These are phyloP conservation scores for Cossypha niveicapilla DNA, from an alignment of 2,797 vertebrate species.

Conservation along the genomic window DNA sequence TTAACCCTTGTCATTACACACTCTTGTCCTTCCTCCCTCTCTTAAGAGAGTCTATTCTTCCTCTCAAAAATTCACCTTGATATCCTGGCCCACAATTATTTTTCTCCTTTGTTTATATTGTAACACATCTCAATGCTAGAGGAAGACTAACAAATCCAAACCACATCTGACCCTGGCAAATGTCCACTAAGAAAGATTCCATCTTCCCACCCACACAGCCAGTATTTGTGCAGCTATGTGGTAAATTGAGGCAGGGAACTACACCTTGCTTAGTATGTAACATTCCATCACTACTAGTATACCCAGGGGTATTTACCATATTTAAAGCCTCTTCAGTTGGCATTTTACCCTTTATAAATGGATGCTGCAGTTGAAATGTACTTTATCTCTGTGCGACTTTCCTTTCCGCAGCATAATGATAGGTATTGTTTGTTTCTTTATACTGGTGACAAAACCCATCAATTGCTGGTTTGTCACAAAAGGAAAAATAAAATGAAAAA, in stretches of 20 bases:
- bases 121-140: neutral
- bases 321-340: neutral
- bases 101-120: neutral
- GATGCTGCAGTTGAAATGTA: neutral
- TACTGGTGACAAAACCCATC: neutral
- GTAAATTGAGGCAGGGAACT: neutral
- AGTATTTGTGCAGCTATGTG: rapidly evolving
- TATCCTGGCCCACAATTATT: neutral
- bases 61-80: neutral
- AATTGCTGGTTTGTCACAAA: neutral
- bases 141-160: neutral
- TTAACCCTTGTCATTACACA: neutral
- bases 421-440: constrained; percentile 7
- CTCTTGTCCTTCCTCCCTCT: neutral
- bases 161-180: neutral
- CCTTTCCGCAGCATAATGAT: neutral
- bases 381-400: neutral
- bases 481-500: neutral
- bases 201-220: neutral
- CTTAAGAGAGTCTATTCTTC: neutral
- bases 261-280: neutral
- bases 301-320: neutral
- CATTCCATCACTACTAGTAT: neutral
- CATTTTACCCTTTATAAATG: neutral
- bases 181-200: neutral